Conservation (phyloP, 23 tunicate genomes). For the Oikopleura albicans region DNA sequence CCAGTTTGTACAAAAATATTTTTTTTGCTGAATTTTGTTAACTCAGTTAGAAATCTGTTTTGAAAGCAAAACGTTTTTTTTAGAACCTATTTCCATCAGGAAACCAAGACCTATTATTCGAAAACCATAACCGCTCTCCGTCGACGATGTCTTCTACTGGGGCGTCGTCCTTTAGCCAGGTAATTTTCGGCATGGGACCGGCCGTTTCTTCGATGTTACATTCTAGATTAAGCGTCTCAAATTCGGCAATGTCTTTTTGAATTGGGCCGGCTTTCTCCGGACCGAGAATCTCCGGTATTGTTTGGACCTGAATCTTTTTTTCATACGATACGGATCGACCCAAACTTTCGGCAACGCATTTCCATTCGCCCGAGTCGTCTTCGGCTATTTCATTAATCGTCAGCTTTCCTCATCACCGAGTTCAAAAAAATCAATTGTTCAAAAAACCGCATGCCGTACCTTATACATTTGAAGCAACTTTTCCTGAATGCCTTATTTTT, state of each 20-base stretch:
- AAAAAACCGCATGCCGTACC: not conserved
- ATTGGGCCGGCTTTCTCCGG: not conserved
- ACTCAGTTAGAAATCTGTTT: no score
- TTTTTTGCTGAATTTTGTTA: no score
- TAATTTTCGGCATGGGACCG: not conserved
- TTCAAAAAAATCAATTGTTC: not conserved
- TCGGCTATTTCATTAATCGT: constrained; percentile 22
- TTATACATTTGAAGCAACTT: no score
- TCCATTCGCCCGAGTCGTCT: not conserved
- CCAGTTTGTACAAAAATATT: no score
- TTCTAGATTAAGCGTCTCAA: not conserved
- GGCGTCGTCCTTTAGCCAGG: not conserved
- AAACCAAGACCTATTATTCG: no score
- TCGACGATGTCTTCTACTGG: not conserved
- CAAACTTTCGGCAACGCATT: not conserved
- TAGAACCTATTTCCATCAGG: no score
- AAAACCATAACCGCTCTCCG: not conserved
- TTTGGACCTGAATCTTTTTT: not conserved
- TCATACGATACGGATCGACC: not conserved
- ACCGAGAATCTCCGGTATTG: not conserved
- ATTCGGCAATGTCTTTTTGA: not conserved
- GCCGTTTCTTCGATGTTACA: not conserved
- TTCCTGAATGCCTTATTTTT: no score
- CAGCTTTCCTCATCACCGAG: constrained; percentile 36
- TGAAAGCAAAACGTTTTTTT: no score